Conservation (phyloP, 2,113 vertebrate genomes). For the Syngnathus scovelli region DNA sequence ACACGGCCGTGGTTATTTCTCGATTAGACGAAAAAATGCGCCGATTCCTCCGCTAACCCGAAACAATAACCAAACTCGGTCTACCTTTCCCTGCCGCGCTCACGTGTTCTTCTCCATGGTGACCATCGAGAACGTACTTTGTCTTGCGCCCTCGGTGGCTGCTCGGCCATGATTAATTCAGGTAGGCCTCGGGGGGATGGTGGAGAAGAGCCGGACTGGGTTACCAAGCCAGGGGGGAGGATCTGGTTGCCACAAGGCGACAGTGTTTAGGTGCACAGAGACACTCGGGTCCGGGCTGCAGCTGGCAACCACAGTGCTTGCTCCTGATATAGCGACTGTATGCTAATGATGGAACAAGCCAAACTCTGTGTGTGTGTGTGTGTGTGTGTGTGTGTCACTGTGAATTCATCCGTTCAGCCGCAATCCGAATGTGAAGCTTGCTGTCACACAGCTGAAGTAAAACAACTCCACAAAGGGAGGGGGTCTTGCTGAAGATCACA, state of each 20-base stretch:
- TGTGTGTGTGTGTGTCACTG: too few relatives aligned
- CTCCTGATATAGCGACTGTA: constrained; percentile 1
- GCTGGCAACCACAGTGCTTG: constrained; percentile 23
- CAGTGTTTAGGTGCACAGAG: constrained; percentile 17
- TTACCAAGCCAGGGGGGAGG: constrained; percentile 62
- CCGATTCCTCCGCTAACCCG: not conserved
- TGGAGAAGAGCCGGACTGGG: constrained; percentile 47
- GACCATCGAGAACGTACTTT: constrained; percentile 46
- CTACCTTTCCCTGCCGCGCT: constrained; percentile 6
- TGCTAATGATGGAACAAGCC: not conserved
- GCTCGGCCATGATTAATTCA: constrained; percentile 70
- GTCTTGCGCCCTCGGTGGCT: constrained; percentile 48
- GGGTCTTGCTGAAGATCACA: not conserved
- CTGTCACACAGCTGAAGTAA: not conserved
- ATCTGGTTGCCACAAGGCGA: constrained; percentile 45
- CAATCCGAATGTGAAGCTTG: not conserved
- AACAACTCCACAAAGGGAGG: not conserved
- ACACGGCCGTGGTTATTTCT: not conserved
- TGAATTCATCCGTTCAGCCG: too few relatives aligned
- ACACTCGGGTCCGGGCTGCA: constrained; percentile 1
- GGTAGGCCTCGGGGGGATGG: constrained; percentile 43
- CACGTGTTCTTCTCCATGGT: constrained; percentile 33
- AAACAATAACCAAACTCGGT: not conserved
- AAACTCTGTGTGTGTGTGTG: too few relatives aligned
- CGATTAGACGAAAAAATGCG: too few relatives aligned